These are phyloP conservation scores for Callyntrura sp. DNA, from an alignment of 2,888 invertebrate genomes.

Conservation along the genomic window DNA sequence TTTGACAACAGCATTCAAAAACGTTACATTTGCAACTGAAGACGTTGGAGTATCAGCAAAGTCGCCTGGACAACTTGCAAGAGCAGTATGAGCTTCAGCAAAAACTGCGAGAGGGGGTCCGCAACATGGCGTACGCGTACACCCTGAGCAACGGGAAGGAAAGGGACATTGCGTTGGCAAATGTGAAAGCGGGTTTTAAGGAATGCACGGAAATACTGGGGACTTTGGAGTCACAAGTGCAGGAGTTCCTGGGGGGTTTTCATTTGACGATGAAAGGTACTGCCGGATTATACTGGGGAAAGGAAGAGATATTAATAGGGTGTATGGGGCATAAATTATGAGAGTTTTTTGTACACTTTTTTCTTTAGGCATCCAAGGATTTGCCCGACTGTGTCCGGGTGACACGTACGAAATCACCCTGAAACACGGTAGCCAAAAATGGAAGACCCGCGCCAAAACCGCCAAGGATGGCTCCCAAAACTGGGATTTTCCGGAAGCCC, in stretches of 20 bases:
- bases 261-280: constrained; percentile 87
- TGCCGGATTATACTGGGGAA: too few relatives aligned
- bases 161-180: constrained; percentile 85
- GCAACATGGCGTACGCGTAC: constrained; percentile 86
- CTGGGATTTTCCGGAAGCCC: constrained; percentile 83
- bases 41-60: constrained; percentile 84
- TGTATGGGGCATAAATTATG: too few relatives aligned
- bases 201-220: constrained; percentile 87
- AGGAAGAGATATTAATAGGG: too few relatives aligned
- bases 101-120: constrained; percentile 86
- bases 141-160: constrained; percentile 85
- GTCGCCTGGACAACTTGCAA: constrained; percentile 86
- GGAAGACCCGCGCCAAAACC: constrained; percentile 87
- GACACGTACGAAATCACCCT: constrained; percentile 88
- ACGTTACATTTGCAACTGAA: constrained; percentile 71
- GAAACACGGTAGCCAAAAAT: constrained; percentile 87
- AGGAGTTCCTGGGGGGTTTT: constrained; percentile 86
- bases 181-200: constrained; percentile 85
- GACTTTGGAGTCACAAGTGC: constrained; percentile 86
- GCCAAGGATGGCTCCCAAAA: constrained; percentile 85
- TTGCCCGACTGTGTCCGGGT: constrained; percentile 87
- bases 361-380: constrained; percentile 87
- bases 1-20: constrained; percentile 62
- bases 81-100: constrained; percentile 86
- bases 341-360: too few relatives aligned